Percentiles rank a stretch among this genome's conserved stretches.
Conservation (phyloP, 2,113 vertebrate species). For the Serranochromis macrocephalus region DNA sequence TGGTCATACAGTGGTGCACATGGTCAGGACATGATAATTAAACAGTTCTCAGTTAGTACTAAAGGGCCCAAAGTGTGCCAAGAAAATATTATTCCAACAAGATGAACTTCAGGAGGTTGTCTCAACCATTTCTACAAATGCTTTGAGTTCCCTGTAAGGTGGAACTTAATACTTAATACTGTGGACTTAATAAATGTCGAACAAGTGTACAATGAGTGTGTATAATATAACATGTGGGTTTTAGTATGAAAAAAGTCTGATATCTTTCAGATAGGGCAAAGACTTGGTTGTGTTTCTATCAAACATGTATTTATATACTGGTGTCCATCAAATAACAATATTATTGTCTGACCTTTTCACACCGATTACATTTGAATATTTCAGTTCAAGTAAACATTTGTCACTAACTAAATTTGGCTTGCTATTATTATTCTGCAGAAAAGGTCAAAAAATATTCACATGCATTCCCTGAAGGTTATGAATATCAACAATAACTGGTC, state of each 20-base stretch:
- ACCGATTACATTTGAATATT: neutral
- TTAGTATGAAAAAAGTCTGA: neutral
- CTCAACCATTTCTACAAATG: neutral
- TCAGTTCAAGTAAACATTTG: neutral
- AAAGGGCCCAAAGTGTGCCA: neutral
- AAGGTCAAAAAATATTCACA: neutral
- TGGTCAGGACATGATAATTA: neutral
- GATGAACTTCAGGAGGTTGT: neutral
- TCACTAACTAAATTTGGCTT: neutral
- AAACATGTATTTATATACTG: neutral
- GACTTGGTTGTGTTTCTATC: neutral
- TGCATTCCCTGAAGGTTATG: neutral
- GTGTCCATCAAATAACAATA: neutral
- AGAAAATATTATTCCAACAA: neutral
- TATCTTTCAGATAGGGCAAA: neutral
- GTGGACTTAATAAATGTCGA: neutral
- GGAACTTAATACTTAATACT: neutral
- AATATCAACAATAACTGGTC: neutral
- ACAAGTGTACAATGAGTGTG: neutral
- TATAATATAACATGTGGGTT: neutral
- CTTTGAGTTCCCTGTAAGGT: neutral
- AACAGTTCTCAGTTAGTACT: neutral
- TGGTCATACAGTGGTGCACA: neutral
- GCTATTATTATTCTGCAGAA: neutral
- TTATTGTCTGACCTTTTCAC: neutral